These are phyloP conservation scores for Hirtodrosophila alboralis DNA, from an alignment of 2,888 invertebrate genomes.

Conservation along the genomic window DNA sequence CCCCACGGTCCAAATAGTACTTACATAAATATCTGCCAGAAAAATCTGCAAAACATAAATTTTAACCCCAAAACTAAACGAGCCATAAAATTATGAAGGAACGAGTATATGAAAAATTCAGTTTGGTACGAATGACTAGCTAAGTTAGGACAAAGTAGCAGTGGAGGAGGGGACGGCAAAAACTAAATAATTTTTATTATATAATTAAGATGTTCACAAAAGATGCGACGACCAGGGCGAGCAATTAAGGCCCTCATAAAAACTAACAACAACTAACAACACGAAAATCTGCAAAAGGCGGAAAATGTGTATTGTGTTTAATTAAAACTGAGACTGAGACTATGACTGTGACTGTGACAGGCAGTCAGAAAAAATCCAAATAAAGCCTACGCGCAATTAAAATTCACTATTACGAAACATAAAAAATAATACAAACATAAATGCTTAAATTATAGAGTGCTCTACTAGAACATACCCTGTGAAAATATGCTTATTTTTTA, in stretches of 20 bases:
- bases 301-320: conserved; percentile 79
- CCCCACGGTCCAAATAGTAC: conserved; percentile 27
- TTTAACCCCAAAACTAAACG: conserved; percentile 68
- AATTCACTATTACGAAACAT: conserved; percentile 60
- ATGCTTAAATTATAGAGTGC: neutral
- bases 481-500: no score
- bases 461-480: conserved; percentile 9
- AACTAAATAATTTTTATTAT: conserved; percentile 75
- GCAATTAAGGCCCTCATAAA: conserved; percentile 69
- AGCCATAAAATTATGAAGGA: conserved; percentile 74
- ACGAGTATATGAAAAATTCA: conserved; percentile 21
- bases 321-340: conserved; percentile 62
- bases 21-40: conserved; percentile 25
- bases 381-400: conserved; percentile 78
- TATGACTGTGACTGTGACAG: conserved; percentile 24
- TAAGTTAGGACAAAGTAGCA: conserved; percentile 20
- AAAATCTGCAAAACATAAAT: conserved; percentile 53
- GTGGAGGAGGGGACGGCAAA: conserved; percentile 38
- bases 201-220: conserved; percentile 76
- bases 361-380: conserved; percentile 54
- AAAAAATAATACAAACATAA: conserved; percentile 13
- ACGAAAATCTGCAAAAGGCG: conserved; percentile 67
- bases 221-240: conserved; percentile 61
- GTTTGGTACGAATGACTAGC: conserved; percentile 40
- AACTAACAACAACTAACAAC: conserved; percentile 43